Base-by-base conservation (phyloP, 2,113 vertebrate species). In the Nipponia nippon region DNA sequence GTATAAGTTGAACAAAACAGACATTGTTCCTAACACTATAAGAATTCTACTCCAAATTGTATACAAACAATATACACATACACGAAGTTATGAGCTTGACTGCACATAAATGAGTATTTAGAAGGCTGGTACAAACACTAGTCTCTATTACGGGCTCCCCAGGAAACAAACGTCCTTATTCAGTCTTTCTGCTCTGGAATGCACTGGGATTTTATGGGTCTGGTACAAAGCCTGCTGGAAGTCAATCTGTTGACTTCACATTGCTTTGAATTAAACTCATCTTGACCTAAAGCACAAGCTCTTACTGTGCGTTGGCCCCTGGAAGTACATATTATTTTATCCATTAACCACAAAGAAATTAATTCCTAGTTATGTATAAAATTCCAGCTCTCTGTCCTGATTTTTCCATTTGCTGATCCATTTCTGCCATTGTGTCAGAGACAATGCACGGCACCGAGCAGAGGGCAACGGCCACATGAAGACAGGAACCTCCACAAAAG, bases 361-460 rank as follows among this genome's bases (percentile, higher is more conserved):
- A 72, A 52, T 55, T 77, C 11, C 13, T 40, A 18, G 21, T 15
- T 73, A 22, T 4, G 7, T 52, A 27, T 29, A 36, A 76, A 53
- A 13, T 61, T 66, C 53, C 18, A 34, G 10, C 38, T 34, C 44
- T 52, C 53, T 53, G 15, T 38, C 53, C 34, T 1, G 0, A 36
- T 58, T 53, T 46, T 76, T 47, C 62, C 62, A 20, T 47, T 52
- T 55, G 16, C 47, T 55, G n/a, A 30, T 21, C 55, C 53, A 7
- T 61, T 62, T 83, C 47, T 70, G 46, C 47, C 47, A 15, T 30
- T 42, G 55, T 21, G 38, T 62, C 55, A 14, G 47, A 70, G 63
- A n/a, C 71, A 13, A 38, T 2, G 29, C 22, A 19, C 0, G 5
- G 79, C 10, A 23, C 55, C 5, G 2, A 47, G 40, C 0, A 1